Conservation (phyloP, 2,113 vertebrate species). For the Ageneiosus marmoratus region DNA sequence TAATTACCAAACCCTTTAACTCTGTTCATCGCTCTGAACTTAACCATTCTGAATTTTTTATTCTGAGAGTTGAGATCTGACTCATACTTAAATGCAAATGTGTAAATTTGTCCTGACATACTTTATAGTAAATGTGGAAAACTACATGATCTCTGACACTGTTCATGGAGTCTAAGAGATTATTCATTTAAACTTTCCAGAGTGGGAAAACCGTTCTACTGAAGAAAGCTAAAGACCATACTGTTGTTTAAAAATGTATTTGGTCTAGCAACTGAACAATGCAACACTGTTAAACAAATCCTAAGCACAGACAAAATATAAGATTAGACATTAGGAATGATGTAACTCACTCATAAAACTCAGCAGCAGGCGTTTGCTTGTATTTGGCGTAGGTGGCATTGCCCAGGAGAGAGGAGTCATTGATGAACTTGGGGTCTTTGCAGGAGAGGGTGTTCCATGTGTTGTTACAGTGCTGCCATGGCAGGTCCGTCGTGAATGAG, state of each 20-base stretch:
- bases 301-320: neutral
- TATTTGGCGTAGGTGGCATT: conserved; percentile 89
- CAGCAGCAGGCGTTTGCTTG: conserved; percentile 91
- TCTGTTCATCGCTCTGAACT: neutral
- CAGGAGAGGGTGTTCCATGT: conserved; percentile 93
- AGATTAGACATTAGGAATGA: neutral
- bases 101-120: neutral
- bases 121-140: neutral
- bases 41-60: neutral
- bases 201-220: neutral
- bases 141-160: neutral
- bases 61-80: neutral
- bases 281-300: neutral
- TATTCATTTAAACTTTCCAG: too few relatives aligned
- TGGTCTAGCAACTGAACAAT: neutral
- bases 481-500: conserved; percentile 87
- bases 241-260: neutral
- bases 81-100: neutral
- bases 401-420: conserved; percentile 78
- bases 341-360: conserved; percentile 95
- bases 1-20: neutral
- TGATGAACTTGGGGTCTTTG: conserved; percentile 81
- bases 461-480: conserved; percentile 89
- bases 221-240: neutral
- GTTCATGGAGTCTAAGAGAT: neutral